These are phyloP conservation scores for Macrotus californicus DNA, from an alignment of 2,113 vertebrate species.

Conservation along the genomic window DNA sequence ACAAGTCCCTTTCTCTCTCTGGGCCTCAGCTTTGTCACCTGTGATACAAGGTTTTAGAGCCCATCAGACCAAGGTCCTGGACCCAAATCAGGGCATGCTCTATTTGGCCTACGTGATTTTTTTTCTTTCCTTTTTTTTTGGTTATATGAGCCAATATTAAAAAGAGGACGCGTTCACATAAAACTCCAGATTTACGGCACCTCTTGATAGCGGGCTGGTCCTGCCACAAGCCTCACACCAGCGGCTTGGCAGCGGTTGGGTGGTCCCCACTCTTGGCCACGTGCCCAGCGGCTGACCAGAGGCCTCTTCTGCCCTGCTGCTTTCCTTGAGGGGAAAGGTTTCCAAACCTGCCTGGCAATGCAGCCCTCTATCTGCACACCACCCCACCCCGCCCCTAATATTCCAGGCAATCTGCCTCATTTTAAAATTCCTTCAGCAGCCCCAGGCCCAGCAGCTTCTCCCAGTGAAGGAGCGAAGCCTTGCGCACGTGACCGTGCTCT, in stretches of 20 bases:
- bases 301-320: background rate
- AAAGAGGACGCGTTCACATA: slow-evolving; percentile 7
- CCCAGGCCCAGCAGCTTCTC: slow-evolving; percentile 66
- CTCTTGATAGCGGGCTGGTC: background rate
- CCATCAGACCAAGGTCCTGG: background rate
- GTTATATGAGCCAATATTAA: background rate
- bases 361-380: background rate
- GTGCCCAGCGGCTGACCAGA: background rate
- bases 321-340: background rate
- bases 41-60: background rate
- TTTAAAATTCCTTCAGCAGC: slow-evolving; percentile 71
- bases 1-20: background rate
- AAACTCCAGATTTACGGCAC: slow-evolving; percentile 33
- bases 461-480: slow-evolving; percentile 31
- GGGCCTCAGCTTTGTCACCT: background rate
- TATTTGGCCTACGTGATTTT: background rate
- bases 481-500: slow-evolving; percentile 60
- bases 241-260: background rate
- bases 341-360: background rate
- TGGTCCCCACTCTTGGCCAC: background rate
- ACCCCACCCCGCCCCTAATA: background rate
- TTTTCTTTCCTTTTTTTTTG: background rate
- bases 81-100: background rate
- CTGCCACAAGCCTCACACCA: background rate
- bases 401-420: slow-evolving; percentile 58